Evolutionary conservation across 2,113 vertebrate species (phyloP).

Genomic region (Ceyx cyanopectus): DNA sequence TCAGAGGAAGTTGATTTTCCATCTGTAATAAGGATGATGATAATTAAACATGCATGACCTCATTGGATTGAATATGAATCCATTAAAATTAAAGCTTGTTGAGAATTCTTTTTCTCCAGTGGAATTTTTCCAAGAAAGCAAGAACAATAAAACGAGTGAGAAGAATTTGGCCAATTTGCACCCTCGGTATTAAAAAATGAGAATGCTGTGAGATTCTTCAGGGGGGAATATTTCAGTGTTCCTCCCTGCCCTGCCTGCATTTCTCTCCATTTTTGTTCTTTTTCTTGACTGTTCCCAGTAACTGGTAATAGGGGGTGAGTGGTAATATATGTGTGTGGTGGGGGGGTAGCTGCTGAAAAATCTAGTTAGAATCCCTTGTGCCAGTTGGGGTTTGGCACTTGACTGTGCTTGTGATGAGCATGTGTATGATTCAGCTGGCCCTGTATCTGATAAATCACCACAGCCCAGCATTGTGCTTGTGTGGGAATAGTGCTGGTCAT

Average conservation of each 20-base stretch:
- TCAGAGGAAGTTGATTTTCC: constrained; percentile 70
- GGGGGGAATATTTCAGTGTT: neutral
- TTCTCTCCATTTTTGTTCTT: neutral
- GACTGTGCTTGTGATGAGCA: fast-evolving
- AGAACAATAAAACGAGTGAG: neutral
- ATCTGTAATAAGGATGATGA: constrained; percentile 47
- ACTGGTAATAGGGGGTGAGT: fast-evolving
- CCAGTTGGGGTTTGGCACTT: neutral
- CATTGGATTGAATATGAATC: constrained; percentile 47
- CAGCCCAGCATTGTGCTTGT: fast-evolving
- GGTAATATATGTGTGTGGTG: neutral
- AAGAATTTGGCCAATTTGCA: neutral
- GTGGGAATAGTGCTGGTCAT: neutral
- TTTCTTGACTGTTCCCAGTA: neutral
- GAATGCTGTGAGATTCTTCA: neutral
- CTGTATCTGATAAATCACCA: fast-evolving
- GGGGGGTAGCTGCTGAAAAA: neutral
- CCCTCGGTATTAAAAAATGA: neutral
- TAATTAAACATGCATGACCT: constrained; percentile 68
- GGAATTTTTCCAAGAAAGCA: neutral
- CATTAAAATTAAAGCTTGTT: constrained; percentile 50
- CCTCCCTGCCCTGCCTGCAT: neutral
- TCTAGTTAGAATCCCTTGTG: neutral
- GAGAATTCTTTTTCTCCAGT: constrained; percentile 11
- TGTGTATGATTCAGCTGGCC: neutral